phyloP scores from a whole-genome alignment of 2,797 vertebrate species.

The Leucoraja ocellata region DNA sequence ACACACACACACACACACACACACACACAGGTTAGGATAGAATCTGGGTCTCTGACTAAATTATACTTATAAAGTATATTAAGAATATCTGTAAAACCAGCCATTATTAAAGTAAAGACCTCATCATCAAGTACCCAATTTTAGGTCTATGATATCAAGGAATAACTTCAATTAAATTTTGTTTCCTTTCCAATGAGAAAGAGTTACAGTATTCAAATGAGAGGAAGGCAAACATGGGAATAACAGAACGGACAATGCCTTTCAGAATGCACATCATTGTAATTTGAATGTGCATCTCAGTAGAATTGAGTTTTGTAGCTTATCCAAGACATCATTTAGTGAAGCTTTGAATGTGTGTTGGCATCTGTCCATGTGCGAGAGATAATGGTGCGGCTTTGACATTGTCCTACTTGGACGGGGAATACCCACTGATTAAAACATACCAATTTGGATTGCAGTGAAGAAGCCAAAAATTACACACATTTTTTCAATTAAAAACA shows the following conservation, averaged over 20 bases:
- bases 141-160: neutral
- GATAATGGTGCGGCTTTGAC: too few species aligned
- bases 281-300: neutral
- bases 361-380: too few species aligned
- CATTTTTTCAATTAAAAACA: neutral
- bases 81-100: neutral
- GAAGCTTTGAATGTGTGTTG: neutral
- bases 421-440: neutral
- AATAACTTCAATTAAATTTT: neutral
- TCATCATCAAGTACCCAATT: neutral
- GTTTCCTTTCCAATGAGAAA: neutral
- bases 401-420: too few species aligned
- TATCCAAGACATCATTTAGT: neutral
- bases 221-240: neutral
- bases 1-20: too few species aligned
- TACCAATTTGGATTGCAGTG: neutral
- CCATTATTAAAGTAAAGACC: neutral
- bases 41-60: too few species aligned
- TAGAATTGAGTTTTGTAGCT: neutral
- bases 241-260: neutral
- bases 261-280: neutral
- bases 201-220: neutral
- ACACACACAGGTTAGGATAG: too few species aligned
- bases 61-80: too few species aligned
- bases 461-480: neutral